phyloP scores from a whole-genome alignment of 2,888 invertebrate species.

The Latrodectus elegans region DNA sequence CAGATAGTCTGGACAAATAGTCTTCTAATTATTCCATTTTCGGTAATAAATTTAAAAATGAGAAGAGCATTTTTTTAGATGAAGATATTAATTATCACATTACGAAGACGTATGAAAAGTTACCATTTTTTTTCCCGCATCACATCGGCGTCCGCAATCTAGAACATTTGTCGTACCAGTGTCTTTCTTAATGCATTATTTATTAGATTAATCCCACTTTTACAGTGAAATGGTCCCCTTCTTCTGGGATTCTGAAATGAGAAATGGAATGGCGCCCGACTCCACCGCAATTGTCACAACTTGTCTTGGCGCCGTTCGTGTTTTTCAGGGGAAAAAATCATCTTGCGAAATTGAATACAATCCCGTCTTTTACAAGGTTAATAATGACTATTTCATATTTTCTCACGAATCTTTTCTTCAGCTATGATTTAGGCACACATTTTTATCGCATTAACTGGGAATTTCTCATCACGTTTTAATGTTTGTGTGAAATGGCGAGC shows the following conservation, averaged over 20 bases:
- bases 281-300: neutral
- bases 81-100: too few species aligned
- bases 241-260: neutral
- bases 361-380: slow-evolving; percentile 50
- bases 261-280: neutral
- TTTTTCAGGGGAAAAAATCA: neutral
- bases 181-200: neutral
- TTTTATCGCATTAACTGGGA: neutral
- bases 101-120: too few species aligned
- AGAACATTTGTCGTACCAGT: too few species aligned
- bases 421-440: neutral
- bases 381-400: slow-evolving; percentile 36
- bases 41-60: too few species aligned
- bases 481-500: neutral
- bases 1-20: too few species aligned
- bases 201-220: neutral
- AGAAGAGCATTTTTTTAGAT: too few species aligned
- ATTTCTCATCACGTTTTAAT: slow-evolving; percentile 1
- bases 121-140: too few species aligned
- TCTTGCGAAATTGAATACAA: slow-evolving; percentile 31
- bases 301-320: neutral
- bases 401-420: slow-evolving; percentile 26
- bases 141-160: too few species aligned
- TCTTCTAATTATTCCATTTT: too few species aligned
- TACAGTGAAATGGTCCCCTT: neutral